phyloP scores from a whole-genome alignment of 2,888 invertebrate species.

The Mythimna pallens region DNA sequence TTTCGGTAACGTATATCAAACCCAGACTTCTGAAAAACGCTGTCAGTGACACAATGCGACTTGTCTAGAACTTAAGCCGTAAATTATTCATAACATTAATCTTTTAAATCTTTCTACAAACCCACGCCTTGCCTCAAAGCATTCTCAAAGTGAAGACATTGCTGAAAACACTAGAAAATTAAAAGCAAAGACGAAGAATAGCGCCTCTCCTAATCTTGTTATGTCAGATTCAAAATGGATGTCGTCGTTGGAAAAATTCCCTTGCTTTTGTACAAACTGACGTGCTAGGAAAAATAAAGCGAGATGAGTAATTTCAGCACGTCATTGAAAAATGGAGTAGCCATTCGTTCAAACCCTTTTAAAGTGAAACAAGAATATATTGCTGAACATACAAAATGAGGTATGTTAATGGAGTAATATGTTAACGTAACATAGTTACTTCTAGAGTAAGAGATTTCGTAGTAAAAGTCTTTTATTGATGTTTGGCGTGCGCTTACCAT shows the following conservation, averaged over 20 bases:
- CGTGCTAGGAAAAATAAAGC: constrained; percentile 35
- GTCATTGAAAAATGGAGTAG: constrained; percentile 39
- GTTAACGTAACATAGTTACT: constrained; percentile 13
- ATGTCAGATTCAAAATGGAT: constrained; percentile 51
- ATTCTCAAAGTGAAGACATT: constrained; percentile 9
- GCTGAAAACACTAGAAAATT: constrained; percentile 23
- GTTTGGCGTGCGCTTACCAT: constrained; percentile 6
- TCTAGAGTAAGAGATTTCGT: constrained; percentile 13
- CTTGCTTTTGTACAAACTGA: constrained; percentile 13
- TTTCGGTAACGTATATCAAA: background rate
- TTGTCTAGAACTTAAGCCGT: background rate
- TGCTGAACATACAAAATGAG: constrained; percentile 41
- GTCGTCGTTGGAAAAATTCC: constrained; percentile 27
- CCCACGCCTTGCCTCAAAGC: background rate
- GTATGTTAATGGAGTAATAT: constrained; percentile 38
- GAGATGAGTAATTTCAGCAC: constrained; percentile 18
- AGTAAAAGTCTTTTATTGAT: constrained; percentile 14
- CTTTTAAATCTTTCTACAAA: background rate
- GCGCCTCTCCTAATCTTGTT: constrained; percentile 47
- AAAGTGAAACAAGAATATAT: constrained; percentile 44
- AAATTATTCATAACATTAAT: background rate
- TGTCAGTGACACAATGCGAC: background rate
- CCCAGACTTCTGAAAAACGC: background rate
- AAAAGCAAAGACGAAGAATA: constrained; percentile 40
- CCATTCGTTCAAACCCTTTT: constrained; percentile 38